These are phyloP conservation scores for Hassar affinis DNA, from an alignment of 2,113 vertebrate genomes.

Conservation along the genomic window DNA sequence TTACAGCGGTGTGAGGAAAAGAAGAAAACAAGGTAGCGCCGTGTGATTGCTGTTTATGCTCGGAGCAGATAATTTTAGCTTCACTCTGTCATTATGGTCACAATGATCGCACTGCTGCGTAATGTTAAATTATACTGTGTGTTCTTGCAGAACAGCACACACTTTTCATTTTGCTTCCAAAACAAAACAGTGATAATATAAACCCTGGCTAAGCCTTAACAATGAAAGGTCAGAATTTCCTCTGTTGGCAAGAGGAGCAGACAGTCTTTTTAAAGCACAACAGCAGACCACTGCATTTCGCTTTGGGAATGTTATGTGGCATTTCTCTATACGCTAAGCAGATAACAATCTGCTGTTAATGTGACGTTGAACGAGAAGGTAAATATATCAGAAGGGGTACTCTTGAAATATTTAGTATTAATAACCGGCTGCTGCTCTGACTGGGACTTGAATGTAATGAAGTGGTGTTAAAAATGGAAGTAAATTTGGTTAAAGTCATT, in stretches of 20 bases:
- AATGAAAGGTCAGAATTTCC: conserved; percentile 33
- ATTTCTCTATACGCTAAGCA: neutral
- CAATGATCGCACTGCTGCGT: conserved; percentile 49
- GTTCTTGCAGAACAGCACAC: conserved; percentile 62
- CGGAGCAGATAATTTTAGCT: conserved; percentile 63
- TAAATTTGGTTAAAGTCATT: neutral
- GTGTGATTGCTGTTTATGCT: conserved; percentile 61
- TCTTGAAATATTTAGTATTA: neutral
- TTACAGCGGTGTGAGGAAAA: conserved; percentile 45
- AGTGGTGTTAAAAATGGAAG: neutral
- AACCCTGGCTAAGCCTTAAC: conserved; percentile 20
- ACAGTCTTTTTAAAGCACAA: neutral
- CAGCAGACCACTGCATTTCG: neutral
- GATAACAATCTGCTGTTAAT: neutral
- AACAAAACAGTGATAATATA: conserved; percentile 26
- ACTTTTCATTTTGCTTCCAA: conserved; percentile 54
- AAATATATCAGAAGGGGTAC: neutral
- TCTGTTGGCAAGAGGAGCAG: neutral
- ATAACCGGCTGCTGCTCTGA: neutral
- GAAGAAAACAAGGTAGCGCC: conserved; percentile 55
- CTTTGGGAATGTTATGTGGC: neutral
- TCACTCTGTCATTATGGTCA: conserved; percentile 69
- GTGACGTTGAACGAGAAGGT: neutral
- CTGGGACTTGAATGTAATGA: neutral
- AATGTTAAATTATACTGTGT: conserved; percentile 54